Percentiles rank a stretch among this genome's conserved stretches.
phyloP scores from a whole-genome alignment of 2,797 vertebrate species.

The Rachycentron canadum region DNA sequence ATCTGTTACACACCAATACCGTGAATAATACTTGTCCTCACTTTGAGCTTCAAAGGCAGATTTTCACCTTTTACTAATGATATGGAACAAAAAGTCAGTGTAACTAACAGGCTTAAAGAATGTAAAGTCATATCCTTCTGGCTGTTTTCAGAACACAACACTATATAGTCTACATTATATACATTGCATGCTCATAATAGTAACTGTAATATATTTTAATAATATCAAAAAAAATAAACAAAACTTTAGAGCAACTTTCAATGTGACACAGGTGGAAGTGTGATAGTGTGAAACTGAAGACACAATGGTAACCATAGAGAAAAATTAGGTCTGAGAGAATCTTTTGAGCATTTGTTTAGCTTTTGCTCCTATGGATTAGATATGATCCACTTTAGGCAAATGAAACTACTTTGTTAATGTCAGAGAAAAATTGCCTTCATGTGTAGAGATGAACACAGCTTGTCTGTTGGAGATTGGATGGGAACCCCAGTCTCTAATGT shows the following conservation, averaged over 20 bases:
- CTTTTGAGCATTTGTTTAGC: neutral
- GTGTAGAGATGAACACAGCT: neutral
- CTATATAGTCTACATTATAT: neutral
- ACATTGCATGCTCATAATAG: neutral
- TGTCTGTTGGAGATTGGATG: neutral
- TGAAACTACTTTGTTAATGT: neutral
- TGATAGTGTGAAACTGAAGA: neutral
- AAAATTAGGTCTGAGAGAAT: neutral
- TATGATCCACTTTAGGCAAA: neutral
- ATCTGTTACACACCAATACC: slow-evolving; percentile 20
- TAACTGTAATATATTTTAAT: neutral
- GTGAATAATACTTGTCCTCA: neutral
- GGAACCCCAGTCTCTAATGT: neutral
- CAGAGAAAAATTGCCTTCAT: neutral
- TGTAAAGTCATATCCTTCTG: neutral
- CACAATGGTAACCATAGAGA: neutral
- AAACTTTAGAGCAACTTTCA: neutral
- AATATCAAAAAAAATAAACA: neutral
- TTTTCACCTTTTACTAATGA: slow-evolving; percentile 1
- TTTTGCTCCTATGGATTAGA: neutral
- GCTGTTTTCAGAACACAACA: neutral
- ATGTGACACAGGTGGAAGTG: neutral
- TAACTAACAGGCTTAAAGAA: neutral
- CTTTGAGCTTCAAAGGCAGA: slow-evolving; percentile 9
- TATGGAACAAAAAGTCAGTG: neutral